Evolutionary conservation across 2,797 vertebrate species (phyloP).

Genomic region (Aulostomus chinensis): DNA sequence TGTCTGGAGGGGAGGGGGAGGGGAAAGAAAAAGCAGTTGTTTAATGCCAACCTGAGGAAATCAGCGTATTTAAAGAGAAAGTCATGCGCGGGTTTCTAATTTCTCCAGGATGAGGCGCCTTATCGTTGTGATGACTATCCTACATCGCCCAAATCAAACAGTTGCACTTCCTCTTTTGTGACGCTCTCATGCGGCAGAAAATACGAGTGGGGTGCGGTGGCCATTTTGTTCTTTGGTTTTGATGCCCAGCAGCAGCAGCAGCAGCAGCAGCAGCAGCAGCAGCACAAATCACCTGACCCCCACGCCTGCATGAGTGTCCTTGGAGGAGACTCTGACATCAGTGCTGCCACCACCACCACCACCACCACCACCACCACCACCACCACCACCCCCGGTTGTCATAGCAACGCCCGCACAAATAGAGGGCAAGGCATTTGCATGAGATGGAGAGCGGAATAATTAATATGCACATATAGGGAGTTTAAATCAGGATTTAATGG

Average conservation of each 20-base stretch:
- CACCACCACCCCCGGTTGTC: constrained; percentile 69
- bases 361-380: no score
- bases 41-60: constrained; percentile 77
- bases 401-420: constrained; percentile 66
- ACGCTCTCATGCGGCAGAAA: constrained; percentile 4
- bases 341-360: no score
- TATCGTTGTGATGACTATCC: constrained; percentile 37
- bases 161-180: constrained; percentile 30
- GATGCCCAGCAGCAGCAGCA: constrained; percentile 50
- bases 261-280: constrained; percentile 56
- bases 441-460: constrained; percentile 65
- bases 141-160: constrained; percentile 36
- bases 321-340: constrained; percentile 74
- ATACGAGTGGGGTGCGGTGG: not conserved
- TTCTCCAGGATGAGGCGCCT: constrained; percentile 44
- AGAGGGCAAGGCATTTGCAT: constrained; percentile 42
- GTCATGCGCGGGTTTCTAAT: constrained; percentile 39
- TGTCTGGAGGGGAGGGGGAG: constrained; percentile 54
- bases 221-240: constrained; percentile 62
- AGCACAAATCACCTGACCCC: constrained; percentile 56
- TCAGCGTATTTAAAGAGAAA: constrained; percentile 59
- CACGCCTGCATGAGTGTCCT: constrained; percentile 69
- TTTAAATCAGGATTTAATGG: constrained; percentile 57
- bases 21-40: constrained; percentile 53
- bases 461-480: constrained; percentile 73